phyloP scores from a whole-genome alignment of 2,888 invertebrate species.

The Dendrolimus pini region DNA sequence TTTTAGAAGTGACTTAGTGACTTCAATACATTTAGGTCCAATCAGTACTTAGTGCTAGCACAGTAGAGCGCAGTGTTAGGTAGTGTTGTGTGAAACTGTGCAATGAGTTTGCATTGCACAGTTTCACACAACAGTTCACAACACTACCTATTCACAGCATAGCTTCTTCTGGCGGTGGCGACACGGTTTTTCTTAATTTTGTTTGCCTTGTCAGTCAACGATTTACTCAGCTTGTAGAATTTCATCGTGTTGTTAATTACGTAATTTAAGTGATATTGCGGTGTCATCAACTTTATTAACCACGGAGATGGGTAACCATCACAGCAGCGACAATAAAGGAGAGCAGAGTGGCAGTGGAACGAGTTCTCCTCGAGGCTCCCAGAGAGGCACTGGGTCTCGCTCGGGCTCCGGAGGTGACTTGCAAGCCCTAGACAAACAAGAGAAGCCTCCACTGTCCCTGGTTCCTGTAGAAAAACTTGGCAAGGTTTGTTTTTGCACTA shows the following conservation, averaged over 20 bases:
- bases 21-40: too few species aligned
- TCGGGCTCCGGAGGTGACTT: conserved; percentile 82
- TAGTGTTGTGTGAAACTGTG: too few species aligned
- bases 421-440: conserved; percentile 75
- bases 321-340: conserved; percentile 48
- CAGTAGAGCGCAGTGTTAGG: too few species aligned
- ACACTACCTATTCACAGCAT: too few species aligned
- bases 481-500: conserved; percentile 71
- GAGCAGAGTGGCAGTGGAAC: conserved; percentile 51
- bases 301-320: conserved; percentile 52
- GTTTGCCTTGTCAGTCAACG: background rate
- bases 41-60: too few species aligned
- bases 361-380: conserved; percentile 59
- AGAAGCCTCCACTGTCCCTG: conserved; percentile 73
- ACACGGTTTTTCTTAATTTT: conserved; percentile 9
- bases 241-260: conserved; percentile 12
- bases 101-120: too few species aligned
- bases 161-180: too few species aligned
- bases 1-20: too few species aligned
- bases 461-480: conserved; percentile 85
- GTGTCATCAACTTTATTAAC: conserved; percentile 2
- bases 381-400: conserved; percentile 69
- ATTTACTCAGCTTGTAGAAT: background rate
- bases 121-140: too few species aligned
- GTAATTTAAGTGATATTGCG: conserved; percentile 14